These are phyloP conservation scores for Etheostoma perlongum DNA, from an alignment of 2,797 vertebrate genomes.

Conservation along the genomic window DNA sequence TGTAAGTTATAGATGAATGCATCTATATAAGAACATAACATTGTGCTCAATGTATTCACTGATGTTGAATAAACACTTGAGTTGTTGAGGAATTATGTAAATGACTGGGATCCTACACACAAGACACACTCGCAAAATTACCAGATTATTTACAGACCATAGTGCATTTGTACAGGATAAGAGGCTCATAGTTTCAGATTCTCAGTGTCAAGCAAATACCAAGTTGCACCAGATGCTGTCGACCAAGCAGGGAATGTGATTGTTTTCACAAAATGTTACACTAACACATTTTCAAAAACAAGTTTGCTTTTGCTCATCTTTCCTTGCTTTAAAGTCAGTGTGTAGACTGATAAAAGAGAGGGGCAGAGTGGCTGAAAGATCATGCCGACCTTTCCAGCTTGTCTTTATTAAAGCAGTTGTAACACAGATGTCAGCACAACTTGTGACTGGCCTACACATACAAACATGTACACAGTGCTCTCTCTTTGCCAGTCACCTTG, in stretches of 20 bases:
- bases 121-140: conserved; percentile 27
- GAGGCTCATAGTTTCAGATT: conserved; percentile 11
- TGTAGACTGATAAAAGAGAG: not conserved
- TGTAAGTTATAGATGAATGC: not conserved
- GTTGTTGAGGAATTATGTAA: conserved; percentile 52
- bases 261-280: conserved; percentile 1
- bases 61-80: conserved; percentile 13
- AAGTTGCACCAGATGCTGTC: not conserved
- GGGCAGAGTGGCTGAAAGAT: not conserved
- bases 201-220: not conserved
- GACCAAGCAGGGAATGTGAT: not conserved
- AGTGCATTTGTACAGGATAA: not conserved
- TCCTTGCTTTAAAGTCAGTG: not conserved
- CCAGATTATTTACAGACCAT: conserved; percentile 15
- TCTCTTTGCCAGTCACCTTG: conserved; percentile 11
- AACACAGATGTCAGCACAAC: conserved; percentile 6
- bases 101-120: conserved; percentile 40
- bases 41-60: conserved; percentile 4
- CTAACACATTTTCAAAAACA: conserved; percentile 17
- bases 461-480: not conserved
- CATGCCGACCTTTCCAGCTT: not conserved
- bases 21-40: conserved; percentile 18
- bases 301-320: conserved; percentile 8
- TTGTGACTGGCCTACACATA: conserved; percentile 5
- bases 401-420: conserved; percentile 6